Percentiles rank a stretch among this genome's conserved stretches.
phyloP scores from a whole-genome alignment of 2,113 vertebrate species.

The Thymallus thymallus region DNA sequence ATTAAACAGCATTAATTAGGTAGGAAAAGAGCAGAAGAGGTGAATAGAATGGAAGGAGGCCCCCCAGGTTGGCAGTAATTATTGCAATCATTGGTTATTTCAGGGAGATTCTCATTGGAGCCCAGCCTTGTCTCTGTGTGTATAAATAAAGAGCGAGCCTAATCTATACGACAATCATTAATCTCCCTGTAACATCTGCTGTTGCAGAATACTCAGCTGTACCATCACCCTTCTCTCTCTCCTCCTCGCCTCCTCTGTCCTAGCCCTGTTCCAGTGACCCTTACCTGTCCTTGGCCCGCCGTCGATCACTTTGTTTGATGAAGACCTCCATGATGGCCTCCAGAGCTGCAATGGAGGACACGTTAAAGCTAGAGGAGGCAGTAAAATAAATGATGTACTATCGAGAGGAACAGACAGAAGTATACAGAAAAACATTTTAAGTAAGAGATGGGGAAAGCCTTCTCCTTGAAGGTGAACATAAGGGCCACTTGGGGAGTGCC shows the following conservation, averaged over 20 bases:
- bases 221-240: background rate
- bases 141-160: conserved; percentile 1
- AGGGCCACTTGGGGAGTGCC: conserved; percentile 46
- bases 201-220: conserved; percentile 10
- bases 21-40: conserved; percentile 27
- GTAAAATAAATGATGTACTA: background rate
- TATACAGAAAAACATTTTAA: conserved; percentile 23
- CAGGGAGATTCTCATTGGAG: conserved; percentile 1
- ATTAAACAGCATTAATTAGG: conserved; percentile 52
- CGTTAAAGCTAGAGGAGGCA: conserved; percentile 45
- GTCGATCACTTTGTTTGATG: conserved; percentile 52
- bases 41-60: conserved; percentile 20
- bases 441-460: conserved; percentile 57
- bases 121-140: conserved; percentile 19
- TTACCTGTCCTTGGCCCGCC: conserved; percentile 65
- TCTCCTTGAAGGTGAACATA: conserved; percentile 56
- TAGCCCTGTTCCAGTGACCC: conserved; percentile 40
- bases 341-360: conserved; percentile 37
- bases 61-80: conserved; percentile 11
- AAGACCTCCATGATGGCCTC: conserved; percentile 52
- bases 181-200: background rate
- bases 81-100: conserved; percentile 18
- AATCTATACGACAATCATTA: conserved; percentile 17
- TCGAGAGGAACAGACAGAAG: background rate
- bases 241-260: background rate